Evolutionary conservation across 2,797 vertebrate species (phyloP), one percentile per base, ranked within the genome.

Genomic region (Phylloscopus collybita): DNA sequence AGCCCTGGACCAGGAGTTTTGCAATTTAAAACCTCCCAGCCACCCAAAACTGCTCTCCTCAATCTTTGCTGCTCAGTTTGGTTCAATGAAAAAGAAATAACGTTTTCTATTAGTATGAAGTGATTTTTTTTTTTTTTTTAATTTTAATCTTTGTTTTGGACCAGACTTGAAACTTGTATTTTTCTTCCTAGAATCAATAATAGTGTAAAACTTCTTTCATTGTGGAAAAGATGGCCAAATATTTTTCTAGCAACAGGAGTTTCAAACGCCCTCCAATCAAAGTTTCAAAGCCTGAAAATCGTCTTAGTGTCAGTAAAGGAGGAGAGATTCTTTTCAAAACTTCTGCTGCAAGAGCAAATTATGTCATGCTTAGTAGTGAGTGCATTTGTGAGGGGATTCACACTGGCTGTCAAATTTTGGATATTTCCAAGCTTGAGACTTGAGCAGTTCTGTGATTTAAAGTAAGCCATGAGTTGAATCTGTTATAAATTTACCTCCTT

Each of bases 31-130:
- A 70, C 74, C 71, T 54, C 29, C 21, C 36, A 57, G 36, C 34
- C 74, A 16, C 61, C 21, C 50, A 59, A 78, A 91, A 9, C n/a
- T 40, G 22, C 17, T 59, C 18, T 81, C 64, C 45, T 88, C 21
- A 30, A 5, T 88, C 34, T 80, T 64, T 49, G 38, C 70, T 53
- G 19, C 56, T 92, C 19, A 8, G 14, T 67, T 80, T 32, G 10
- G 10, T 65, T 78, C 23, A 45, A 9, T 34, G 65, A 71, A 87
- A 90, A 45, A 80, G 20, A 84, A 81, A 57, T 22, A 13, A 13
- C 0, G 0, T 3, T 42, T 87, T 73, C 23, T 54, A 27, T 65
- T 54, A n/a, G 50, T 30, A 49, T 7, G 3, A 72, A 54, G 30
- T 40, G 45, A 7, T 20, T 19, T 65, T 32, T 27, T 53, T 74